Evolutionary conservation across 92 coral and sea anemone genomes (phyloP), one percentile per base, ranked within the genome.

Genomic region (Heteractis magnifica): DNA sequence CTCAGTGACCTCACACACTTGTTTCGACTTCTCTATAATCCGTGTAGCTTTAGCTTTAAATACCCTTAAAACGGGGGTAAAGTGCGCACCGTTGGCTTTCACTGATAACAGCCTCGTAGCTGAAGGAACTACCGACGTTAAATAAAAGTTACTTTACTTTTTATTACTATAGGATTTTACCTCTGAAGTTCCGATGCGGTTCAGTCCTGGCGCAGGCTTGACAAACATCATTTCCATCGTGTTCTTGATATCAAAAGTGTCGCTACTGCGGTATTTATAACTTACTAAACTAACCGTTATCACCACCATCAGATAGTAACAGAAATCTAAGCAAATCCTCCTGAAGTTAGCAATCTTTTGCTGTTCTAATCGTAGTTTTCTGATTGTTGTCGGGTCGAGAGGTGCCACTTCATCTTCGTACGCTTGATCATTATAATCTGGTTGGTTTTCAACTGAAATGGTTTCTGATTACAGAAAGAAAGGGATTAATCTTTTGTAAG

Each of bases 191-290:
- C 75, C 76, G 6, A 68, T 49, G 7, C 76, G 79, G 73, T 52
- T 19, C 18, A 56, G 48, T 72, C 79, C 85, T 18, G 78, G 5
- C 26, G 79, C 20, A 51, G 95, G 91, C 14, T 79, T 76, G 50
- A 73, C 84, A 81, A 92, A 92, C 48, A 87, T 65, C n/a, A 81
- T 84, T 51, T 86, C 80, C 79, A 89, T 75, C n/a, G 84, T 72
- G 53, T 79, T 62, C 65, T 83, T 87, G 85, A 90, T 87, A 52
- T 72, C 77, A 79, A 86, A 81, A 7, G 95, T 83, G 52, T 70
- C 81, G 50, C 91, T 87, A 65, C 88, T 90, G 16, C 95, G 86
- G 77, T 92, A 92, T 58, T 87, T 91, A 52, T 75, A 72, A 58
- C 95, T 87, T 20, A 92, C 75, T 8, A 89, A 76, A 56, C 88